phyloP scores from a whole-genome alignment of 2,888 invertebrate genomes.

The Macropis europaea region DNA sequence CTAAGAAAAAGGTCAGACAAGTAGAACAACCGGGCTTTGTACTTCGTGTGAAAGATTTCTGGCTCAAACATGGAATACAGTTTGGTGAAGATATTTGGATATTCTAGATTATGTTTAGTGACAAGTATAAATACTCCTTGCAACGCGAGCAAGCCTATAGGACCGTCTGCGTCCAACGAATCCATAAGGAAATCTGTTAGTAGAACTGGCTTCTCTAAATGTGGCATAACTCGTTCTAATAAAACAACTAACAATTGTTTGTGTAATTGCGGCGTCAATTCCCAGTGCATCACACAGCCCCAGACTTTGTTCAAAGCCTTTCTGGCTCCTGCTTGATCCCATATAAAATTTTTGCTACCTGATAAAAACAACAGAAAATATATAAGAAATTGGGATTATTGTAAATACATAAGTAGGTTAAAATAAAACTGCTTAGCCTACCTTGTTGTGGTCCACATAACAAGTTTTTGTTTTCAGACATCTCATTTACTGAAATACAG shows the following conservation, averaged over 20 bases:
- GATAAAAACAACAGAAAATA: neutral
- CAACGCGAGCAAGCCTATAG: constrained; percentile 92
- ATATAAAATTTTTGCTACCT: constrained; percentile 80
- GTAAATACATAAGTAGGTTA: neutral
- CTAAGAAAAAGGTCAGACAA: constrained; percentile 94
- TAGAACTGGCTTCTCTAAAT: constrained; percentile 89
- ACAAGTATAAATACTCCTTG: constrained; percentile 96
- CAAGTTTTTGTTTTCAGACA: constrained; percentile 63
- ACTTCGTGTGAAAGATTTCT: constrained; percentile 94
- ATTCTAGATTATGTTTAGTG: constrained; percentile 94
- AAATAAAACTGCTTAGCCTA: constrained; percentile 42
- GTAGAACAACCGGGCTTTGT: constrained; percentile 93
- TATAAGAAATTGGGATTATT: neutral
- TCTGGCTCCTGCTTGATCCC: constrained; percentile 82
- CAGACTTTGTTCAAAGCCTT: constrained; percentile 87
- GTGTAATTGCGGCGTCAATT: constrained; percentile 85
- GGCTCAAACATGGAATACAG: constrained; percentile 97
- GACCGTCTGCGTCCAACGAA: constrained; percentile 92
- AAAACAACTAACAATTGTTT: constrained; percentile 90
- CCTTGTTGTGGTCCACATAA: constrained; percentile 72
- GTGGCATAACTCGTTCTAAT: constrained; percentile 90
- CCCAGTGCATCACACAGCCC: constrained; percentile 88
- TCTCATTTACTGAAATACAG: constrained; percentile 60
- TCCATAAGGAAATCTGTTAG: constrained; percentile 96
- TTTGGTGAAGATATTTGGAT: constrained; percentile 96